Conservation (phyloP, 2,888 invertebrate genomes). For the Helobdella robusta region DNA sequence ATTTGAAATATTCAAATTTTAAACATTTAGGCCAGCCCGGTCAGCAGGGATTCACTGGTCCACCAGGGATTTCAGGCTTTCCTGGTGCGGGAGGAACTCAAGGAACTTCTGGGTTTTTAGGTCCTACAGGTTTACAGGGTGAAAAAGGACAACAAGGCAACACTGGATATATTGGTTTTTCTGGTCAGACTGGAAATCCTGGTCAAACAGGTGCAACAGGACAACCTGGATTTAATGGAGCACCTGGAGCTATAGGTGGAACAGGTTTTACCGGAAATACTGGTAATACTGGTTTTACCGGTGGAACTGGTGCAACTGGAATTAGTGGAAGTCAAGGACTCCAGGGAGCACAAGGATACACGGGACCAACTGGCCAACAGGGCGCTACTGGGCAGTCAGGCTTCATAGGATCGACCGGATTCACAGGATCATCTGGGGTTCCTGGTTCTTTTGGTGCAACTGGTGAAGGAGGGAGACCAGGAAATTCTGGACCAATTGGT, state of each 20-base stretch:
- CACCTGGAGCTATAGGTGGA: conserved; percentile 22
- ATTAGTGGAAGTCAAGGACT: conserved; percentile 13
- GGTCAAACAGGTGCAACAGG: conserved; percentile 38
- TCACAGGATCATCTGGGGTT: conserved; percentile 29
- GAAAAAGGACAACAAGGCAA: background rate
- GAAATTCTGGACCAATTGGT: conserved; percentile 37
- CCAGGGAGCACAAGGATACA: conserved; percentile 18
- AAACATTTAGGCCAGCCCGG: conserved; percentile 7
- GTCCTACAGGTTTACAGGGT: conserved; percentile 21
- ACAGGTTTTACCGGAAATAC: conserved; percentile 11
- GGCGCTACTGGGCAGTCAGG: conserved; percentile 35
- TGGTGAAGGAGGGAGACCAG: conserved; percentile 32
- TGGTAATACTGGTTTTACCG: conserved; percentile 22
- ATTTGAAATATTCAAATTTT: too few species aligned
- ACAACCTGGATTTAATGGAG: conserved; percentile 40
- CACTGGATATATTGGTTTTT: conserved; percentile 28
- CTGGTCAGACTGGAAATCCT: conserved; percentile 35
- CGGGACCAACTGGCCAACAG: conserved; percentile 26
- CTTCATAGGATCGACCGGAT: conserved; percentile 36
- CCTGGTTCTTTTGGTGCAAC: conserved; percentile 34
- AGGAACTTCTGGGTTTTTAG: conserved; percentile 31
- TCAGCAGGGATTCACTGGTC: conserved; percentile 19
- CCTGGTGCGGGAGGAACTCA: conserved; percentile 11
- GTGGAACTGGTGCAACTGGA: conserved; percentile 24
- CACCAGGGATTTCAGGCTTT: conserved; percentile 22